Evolutionary conservation across 2,113 vertebrate species (phyloP).

Genomic region (Indicator indicator): DNA sequence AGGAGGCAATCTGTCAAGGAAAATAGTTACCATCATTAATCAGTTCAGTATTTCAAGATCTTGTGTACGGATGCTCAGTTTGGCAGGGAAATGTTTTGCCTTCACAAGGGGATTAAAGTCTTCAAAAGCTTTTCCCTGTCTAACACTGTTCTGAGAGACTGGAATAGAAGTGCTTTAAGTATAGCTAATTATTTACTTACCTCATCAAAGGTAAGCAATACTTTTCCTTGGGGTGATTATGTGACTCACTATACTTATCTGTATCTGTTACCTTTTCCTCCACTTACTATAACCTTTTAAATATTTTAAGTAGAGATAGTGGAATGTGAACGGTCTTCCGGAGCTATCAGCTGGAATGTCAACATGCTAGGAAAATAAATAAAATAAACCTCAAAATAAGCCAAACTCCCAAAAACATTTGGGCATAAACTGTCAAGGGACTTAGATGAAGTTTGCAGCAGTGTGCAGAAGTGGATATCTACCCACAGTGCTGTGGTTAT

Average conservation of each 20-base stretch:
- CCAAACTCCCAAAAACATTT: not conserved
- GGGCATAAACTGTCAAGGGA: not conserved
- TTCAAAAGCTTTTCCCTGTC: not conserved
- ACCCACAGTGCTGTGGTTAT: not conserved
- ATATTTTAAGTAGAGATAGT: not conserved
- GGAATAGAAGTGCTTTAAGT: slow-evolving; percentile 3
- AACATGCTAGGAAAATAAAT: not conserved
- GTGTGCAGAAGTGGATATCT: not conserved
- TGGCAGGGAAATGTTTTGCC: not conserved
- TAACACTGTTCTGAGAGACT: not conserved
- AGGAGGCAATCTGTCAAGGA: not conserved
- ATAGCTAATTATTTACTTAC: slow-evolving; percentile 51
- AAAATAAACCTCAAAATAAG: not conserved
- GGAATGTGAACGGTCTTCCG: not conserved
- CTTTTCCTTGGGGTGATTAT: slow-evolving; percentile 8
- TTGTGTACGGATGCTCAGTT: not conserved
- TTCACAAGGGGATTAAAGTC: not conserved
- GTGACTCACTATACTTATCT: slow-evolving; percentile 38
- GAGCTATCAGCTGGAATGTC: not conserved
- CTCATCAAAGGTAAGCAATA: slow-evolving; percentile 37
- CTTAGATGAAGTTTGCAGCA: not conserved
- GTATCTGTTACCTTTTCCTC: slow-evolving; percentile 9
- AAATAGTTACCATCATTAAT: not conserved
- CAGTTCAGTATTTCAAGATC: not conserved
- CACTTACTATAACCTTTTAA: not conserved